Evolutionary conservation across 1,140 invertebrate genomes (phyloP).

Genomic region (Spodoptera litura): DNA sequence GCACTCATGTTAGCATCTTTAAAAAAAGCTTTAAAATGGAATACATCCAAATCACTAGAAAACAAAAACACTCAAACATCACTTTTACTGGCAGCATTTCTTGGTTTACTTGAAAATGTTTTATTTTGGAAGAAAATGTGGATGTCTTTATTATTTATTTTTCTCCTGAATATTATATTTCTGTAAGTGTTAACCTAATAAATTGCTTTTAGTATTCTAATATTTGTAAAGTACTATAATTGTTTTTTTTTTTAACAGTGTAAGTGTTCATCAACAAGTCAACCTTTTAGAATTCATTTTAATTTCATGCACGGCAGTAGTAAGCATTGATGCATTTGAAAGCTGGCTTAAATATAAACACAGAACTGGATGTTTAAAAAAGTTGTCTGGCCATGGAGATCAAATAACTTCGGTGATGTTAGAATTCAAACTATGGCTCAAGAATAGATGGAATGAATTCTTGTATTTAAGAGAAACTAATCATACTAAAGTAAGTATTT

Average conservation of each 20-base stretch:
- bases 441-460: constrained; percentile 64
- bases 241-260: constrained; percentile 66
- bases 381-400: constrained; percentile 63
- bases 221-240: neutral
- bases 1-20: constrained; percentile 55
- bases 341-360: constrained; percentile 81
- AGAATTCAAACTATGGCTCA: constrained; percentile 61
- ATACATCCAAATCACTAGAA: constrained; percentile 48
- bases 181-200: constrained; percentile 67
- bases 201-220: neutral
- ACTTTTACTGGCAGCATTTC: constrained; percentile 57
- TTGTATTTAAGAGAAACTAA: constrained; percentile 74
- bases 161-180: constrained; percentile 69
- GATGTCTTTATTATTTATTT: constrained; percentile 75
- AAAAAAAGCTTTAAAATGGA: constrained; percentile 60
- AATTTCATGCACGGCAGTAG: constrained; percentile 58
- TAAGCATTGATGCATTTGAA: constrained; percentile 75
- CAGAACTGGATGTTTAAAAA: constrained; percentile 75
- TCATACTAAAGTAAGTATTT: constrained; percentile 76
- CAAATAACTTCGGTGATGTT: constrained; percentile 58
- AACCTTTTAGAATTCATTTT: constrained; percentile 71
- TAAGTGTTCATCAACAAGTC: constrained; percentile 68
- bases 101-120: constrained; percentile 73
- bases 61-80: constrained; percentile 54
- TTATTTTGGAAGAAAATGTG: constrained; percentile 80